Evolutionary conservation across 2,888 invertebrate genomes (phyloP), one percentile per base, ranked within the genome.

Genomic region (Lymantria monacha): DNA sequence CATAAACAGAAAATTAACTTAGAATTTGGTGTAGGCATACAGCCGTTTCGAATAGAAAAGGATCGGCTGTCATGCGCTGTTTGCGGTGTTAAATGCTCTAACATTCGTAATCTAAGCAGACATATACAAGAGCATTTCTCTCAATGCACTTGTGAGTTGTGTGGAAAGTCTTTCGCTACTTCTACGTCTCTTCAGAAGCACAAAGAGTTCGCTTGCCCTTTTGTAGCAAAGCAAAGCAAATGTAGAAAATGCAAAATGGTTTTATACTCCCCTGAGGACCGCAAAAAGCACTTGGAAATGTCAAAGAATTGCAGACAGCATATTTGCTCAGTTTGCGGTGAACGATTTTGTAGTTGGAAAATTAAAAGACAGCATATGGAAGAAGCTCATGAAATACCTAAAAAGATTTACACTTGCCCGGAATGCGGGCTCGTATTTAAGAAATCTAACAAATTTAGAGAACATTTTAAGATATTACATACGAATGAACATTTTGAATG

Each of bases 131-230:
- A 72, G 22, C 87, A 87, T 55, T 87, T 74, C 49, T 70, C 70
- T 8, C 79, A 80, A 37, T 81, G 72, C 49, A 81, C 80, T 0
- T 87, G 87, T 44, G 82, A 85, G 43, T 72, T 74, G 2, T 87
- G 87, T 41, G 85, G 84, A 0, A 85, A 81, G 46, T 77, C 81
- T 0, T 87, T 81, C 22, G 67, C 79, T 0, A 76, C 77, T 1
- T 62, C 66, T 1, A 64, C 73, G 0, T 75, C 78, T 9, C 49
- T 86, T 8, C 68, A 72, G n/a, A 67, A 72, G 5, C 80, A 80
- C 51, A 48, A 74, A 1, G 68, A 59, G 15, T 62, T 61, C 36
- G 59, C 67, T 3, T 76, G 76, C 13, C 41, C 57, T 1, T 60
- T 65, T 10, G 46, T 60, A 9, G 59, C 62, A 9, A 70, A 74